Percentiles rank a stretch among this genome's conserved stretches.
These are phyloP conservation scores for Ameiurus melas DNA, from an alignment of 2,113 vertebrate species.

Conservation along the genomic window DNA sequence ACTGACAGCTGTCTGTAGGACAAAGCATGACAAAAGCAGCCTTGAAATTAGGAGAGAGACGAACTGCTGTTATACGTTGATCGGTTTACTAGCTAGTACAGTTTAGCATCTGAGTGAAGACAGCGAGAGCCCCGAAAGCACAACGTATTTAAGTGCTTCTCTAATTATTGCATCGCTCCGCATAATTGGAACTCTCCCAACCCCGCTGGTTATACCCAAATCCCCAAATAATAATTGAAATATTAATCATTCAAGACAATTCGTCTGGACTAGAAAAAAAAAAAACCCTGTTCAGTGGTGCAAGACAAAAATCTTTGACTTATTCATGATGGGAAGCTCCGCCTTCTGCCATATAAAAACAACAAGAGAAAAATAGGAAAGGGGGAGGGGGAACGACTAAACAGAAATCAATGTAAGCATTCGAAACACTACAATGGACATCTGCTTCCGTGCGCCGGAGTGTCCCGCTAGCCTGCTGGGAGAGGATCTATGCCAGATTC, in stretches of 20 bases:
- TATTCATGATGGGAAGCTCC: constrained; percentile 46
- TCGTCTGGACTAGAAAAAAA: constrained; percentile 8
- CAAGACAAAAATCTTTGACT: constrained; percentile 36
- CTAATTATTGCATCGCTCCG: not conserved
- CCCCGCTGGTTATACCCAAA: constrained; percentile 26
- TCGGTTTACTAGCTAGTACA: not conserved
- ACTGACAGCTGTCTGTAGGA: constrained; percentile 24
- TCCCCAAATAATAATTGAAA: constrained; percentile 19
- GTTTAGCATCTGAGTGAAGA: not conserved
- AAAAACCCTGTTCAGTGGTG: constrained; percentile 7
- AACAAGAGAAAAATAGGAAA: not conserved
- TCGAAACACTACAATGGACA: constrained; percentile 39
- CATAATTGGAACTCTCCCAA: constrained; percentile 10
- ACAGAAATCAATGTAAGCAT: constrained; percentile 40
- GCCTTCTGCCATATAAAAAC: not conserved
- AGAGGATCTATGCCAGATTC: constrained; percentile 38
- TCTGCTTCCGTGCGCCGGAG: constrained; percentile 34
- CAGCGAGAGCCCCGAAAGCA: not conserved
- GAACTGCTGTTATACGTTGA: not conserved
- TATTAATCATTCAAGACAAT: constrained; percentile 39
- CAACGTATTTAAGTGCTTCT: not conserved
- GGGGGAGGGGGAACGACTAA: not conserved
- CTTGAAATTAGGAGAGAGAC: not conserved
- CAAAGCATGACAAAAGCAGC: constrained; percentile 35
- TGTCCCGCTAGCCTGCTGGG: constrained; percentile 42